These are phyloP conservation scores for Sclerurus mexicanus DNA, from an alignment of 2,113 vertebrate genomes.

Conservation along the genomic window DNA sequence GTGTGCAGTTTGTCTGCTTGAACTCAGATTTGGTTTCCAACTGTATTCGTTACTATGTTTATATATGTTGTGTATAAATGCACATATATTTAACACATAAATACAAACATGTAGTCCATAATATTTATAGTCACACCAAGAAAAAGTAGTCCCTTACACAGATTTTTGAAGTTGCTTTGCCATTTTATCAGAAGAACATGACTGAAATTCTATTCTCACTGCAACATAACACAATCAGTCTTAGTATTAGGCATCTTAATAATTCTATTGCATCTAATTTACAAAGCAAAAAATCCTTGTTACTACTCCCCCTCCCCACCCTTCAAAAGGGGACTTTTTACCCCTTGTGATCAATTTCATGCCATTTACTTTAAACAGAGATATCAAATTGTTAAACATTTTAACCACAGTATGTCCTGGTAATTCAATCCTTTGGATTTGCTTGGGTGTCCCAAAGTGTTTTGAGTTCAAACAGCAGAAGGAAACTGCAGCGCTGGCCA, in stretches of 20 bases:
- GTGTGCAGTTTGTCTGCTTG: neutral
- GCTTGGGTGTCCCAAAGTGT: conserved; percentile 69
- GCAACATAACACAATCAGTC: neutral
- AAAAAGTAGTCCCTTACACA: neutral
- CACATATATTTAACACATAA: neutral
- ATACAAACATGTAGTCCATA: neutral
- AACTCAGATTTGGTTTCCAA: neutral
- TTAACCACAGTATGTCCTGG: conserved; percentile 38
- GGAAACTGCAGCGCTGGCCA: conserved; percentile 66
- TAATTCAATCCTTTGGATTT: conserved; percentile 74
- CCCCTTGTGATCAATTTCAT: neutral
- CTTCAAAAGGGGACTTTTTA: neutral
- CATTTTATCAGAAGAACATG: neutral
- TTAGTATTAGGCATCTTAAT: neutral
- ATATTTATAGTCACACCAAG: neutral
- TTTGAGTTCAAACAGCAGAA: conserved; percentile 78
- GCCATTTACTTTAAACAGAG: conserved; percentile 58
- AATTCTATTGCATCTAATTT: conserved; percentile 13
- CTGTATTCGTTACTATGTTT: neutral
- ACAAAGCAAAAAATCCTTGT: neutral
- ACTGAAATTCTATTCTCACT: neutral
- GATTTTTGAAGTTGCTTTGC: neutral
- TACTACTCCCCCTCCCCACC: neutral
- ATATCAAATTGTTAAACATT: conserved; percentile 69
- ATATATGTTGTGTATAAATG: neutral